Evolutionary conservation across 2,113 vertebrate genomes (phyloP), one percentile per base, ranked within the genome.

Genomic region (Desmodus rotundus): DNA sequence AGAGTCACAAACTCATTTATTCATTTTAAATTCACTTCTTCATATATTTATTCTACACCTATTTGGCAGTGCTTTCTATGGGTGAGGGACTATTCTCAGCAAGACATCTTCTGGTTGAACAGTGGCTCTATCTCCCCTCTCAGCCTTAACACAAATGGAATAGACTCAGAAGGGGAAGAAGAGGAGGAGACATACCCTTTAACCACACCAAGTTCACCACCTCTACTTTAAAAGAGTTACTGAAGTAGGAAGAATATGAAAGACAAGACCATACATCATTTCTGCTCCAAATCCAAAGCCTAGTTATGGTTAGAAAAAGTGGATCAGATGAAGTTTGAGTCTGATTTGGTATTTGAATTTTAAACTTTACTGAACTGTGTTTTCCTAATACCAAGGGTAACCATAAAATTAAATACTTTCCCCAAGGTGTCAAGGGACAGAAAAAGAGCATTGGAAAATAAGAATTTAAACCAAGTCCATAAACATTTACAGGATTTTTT

Each of bases 381-480:
- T 91, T 89, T 91, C 74, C 83, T 72, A 94, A 74, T 82, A 83
- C 24, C 63, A 82, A 91, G 87, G 50, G 28, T 94, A n/a, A 61
- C 28, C 10, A 9, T 91, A 68, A 82, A 96, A 77, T 70, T 43
- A 80, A 88, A 96, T 56, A 81, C 82, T 63, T 67, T 65, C 36
- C 45, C 45, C 47, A 52, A 36, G 36, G 15, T 81, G 52, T 26
- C 76, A 72, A 88, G n/a, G 67, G 80, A 22, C 28, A 87, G 28
- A 14, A 93, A 87, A 14, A 45, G 15, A 82, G 36, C 26, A 31
- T 4, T 50, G 61, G 74, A 72, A 92, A 96, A 70, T 52, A 68
- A 86, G 74, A 88, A 41, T 47, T 73, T 50, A 76, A 78, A 77
- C 19, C 36, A 41, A 41, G 31, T 43, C 81, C 73, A 1, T 84